Conservation (phyloP, 2,113 vertebrate genomes). For the Passer domesticus region DNA sequence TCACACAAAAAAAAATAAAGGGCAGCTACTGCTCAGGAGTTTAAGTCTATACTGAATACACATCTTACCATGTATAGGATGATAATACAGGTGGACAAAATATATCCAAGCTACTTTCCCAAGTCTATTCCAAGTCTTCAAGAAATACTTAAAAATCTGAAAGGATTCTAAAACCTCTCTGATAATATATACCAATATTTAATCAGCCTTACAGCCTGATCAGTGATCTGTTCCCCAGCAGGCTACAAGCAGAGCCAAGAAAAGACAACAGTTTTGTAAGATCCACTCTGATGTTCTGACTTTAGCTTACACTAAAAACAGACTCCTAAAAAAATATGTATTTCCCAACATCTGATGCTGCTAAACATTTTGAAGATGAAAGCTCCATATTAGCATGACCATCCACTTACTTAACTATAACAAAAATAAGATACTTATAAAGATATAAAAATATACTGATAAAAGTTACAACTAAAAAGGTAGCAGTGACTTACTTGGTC, state of each 20-base stretch:
- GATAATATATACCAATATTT: background rate
- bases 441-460: background rate
- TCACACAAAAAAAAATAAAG: background rate
- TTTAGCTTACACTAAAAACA: background rate
- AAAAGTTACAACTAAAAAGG: background rate
- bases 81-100: background rate
- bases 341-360: background rate
- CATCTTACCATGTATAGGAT: background rate
- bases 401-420: background rate
- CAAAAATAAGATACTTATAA: background rate
- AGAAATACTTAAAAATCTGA: background rate
- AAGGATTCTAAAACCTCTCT: background rate
- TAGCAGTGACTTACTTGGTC: conserved; percentile 75
- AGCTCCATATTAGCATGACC: background rate
- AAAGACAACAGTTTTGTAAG: background rate
- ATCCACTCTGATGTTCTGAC: background rate
- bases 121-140: background rate
- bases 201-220: background rate
- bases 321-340: background rate
- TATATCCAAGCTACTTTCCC: background rate
- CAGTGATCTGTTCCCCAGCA: background rate
- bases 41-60: background rate
- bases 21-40: background rate
- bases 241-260: background rate
- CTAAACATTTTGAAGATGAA: background rate